phyloP scores from a whole-genome alignment of 1,140 invertebrate species.

The Rhynchophorus ferrugineus region DNA sequence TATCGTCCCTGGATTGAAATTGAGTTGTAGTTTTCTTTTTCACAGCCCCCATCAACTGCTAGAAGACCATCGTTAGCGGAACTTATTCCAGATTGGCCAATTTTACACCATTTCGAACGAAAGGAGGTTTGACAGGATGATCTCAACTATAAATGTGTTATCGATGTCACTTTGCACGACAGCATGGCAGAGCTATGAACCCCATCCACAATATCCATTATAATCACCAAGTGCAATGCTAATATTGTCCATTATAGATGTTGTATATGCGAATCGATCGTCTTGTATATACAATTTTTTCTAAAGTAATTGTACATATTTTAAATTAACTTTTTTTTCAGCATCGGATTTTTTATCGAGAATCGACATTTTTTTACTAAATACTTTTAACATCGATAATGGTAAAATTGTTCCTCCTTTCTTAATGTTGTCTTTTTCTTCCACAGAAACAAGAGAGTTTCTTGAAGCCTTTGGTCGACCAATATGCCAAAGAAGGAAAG shows the following conservation, averaged over 20 bases:
- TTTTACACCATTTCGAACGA: slow-evolving; percentile 77
- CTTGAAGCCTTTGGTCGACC: slow-evolving; percentile 88
- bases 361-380: slow-evolving; percentile 6
- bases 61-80: slow-evolving; percentile 87
- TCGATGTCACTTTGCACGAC: slow-evolving; percentile 25
- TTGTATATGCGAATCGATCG: slow-evolving; percentile 27
- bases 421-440: slow-evolving; percentile 30
- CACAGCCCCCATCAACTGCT: slow-evolving; percentile 56
- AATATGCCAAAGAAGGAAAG: slow-evolving; percentile 93
- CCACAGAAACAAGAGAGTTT: slow-evolving; percentile 92
- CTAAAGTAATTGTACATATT: slow-evolving; percentile 19
- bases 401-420: too few species aligned
- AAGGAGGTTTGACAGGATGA: slow-evolving; percentile 58
- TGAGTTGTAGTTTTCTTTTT: slow-evolving; percentile 40
- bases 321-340: slow-evolving; percentile 24
- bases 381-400: too few species aligned
- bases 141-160: slow-evolving; percentile 25
- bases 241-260: slow-evolving; percentile 24
- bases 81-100: slow-evolving; percentile 94
- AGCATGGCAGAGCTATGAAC: slow-evolving; percentile 11
- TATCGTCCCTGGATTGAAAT: slow-evolving; percentile 4
- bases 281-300: slow-evolving; percentile 27
- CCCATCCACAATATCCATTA: slow-evolving; percentile 3
- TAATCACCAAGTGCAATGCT: slow-evolving; percentile 11
- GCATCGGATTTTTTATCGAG: slow-evolving; percentile 15